Percentiles rank a stretch among this genome's conserved stretches.
Evolutionary conservation across 2,888 invertebrate genomes (phyloP).

Genomic region (Tinea semifulvella): DNA sequence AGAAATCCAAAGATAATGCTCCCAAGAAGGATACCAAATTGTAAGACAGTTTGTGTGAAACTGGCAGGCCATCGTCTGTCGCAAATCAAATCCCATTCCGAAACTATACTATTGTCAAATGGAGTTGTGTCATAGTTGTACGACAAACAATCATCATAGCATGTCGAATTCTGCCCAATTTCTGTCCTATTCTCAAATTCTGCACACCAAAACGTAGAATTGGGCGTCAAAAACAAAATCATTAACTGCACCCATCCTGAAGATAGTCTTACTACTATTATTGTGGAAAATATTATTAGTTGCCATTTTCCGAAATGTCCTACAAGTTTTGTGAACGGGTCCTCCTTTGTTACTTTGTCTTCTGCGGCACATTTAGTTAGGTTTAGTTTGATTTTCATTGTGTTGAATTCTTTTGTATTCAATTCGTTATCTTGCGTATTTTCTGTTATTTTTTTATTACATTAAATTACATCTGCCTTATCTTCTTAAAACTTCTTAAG

Average conservation of each 20-base stretch:
- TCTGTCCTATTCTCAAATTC: slow-evolving; percentile 30
- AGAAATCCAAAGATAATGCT: slow-evolving; percentile 76
- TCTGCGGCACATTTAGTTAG: slow-evolving; percentile 22
- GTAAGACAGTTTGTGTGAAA: slow-evolving; percentile 76
- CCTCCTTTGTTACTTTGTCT: slow-evolving; percentile 29
- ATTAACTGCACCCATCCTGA: slow-evolving; percentile 82
- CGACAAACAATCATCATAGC: slow-evolving; percentile 59
- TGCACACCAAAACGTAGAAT: slow-evolving; percentile 59
- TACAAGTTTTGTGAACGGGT: slow-evolving; percentile 38
- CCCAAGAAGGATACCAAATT: slow-evolving; percentile 77
- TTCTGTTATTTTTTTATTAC: too few relatives aligned
- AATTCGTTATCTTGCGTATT: neutral
- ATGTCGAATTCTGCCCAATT: slow-evolving; percentile 42
- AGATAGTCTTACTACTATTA: slow-evolving; percentile 77
- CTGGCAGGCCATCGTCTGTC: slow-evolving; percentile 70
- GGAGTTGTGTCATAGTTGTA: slow-evolving; percentile 69
- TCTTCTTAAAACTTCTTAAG: too few relatives aligned
- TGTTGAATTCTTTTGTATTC: slow-evolving; percentile 17
- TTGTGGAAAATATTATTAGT: slow-evolving; percentile 68
- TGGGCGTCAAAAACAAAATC: slow-evolving; percentile 77
- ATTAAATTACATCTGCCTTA: too few relatives aligned
- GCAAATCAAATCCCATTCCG: slow-evolving; percentile 81
- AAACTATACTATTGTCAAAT: slow-evolving; percentile 74
- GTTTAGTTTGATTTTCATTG: slow-evolving; percentile 26
- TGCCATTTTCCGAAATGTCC: slow-evolving; percentile 75